Evolutionary conservation across 1,140 invertebrate genomes (phyloP).

Genomic region (Ceratina calcarata): DNA sequence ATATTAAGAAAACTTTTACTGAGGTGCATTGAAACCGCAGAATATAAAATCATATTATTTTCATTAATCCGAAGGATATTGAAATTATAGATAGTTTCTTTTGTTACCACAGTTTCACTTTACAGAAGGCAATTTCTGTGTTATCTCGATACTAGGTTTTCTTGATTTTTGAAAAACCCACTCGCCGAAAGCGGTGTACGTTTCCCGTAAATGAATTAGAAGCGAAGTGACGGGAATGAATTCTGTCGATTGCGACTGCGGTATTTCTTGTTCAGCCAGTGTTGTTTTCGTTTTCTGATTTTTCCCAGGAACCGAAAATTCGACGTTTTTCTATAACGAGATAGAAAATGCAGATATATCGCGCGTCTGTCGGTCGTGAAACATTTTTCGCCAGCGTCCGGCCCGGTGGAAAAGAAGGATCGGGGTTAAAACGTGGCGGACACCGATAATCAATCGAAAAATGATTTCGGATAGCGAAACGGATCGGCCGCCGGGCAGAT

Average conservation of each 20-base stretch:
- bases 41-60: too few species aligned
- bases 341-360: constrained; percentile 36
- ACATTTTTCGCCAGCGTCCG: constrained; percentile 54
- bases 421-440: not conserved
- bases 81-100: not conserved
- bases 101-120: not conserved
- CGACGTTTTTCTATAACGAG: constrained; percentile 49
- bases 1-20: too few species aligned
- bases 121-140: not conserved
- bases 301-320: constrained; percentile 38
- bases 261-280: constrained; percentile 16
- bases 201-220: not conserved
- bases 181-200: not conserved
- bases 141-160: not conserved
- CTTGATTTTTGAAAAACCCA: not conserved
- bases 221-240: not conserved
- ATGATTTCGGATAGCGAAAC: constrained; percentile 61
- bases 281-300: not conserved
- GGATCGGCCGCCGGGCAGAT: constrained; percentile 38
- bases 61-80: too few species aligned
- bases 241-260: too few species aligned
- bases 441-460: constrained; percentile 60
- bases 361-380: constrained; percentile 22
- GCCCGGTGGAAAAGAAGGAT: constrained; percentile 2
- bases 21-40: too few species aligned